Evolutionary conservation across 2,888 invertebrate genomes (phyloP).

Genomic region (Ceratothoa steindachneri): DNA sequence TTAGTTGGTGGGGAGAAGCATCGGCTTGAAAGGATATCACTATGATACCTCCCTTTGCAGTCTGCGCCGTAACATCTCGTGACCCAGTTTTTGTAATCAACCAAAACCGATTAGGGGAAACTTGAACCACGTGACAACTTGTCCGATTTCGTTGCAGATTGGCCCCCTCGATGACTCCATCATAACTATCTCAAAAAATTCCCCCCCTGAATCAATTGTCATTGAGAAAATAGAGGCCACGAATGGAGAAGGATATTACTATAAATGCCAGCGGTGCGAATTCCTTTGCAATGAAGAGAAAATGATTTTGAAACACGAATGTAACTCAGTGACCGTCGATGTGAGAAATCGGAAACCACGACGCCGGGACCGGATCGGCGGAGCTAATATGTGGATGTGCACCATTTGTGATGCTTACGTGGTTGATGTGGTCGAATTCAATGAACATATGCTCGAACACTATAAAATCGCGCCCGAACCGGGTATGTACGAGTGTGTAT

Average conservation of each 20-base stretch:
- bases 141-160: constrained; percentile 7
- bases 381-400: neutral
- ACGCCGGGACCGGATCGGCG: neutral
- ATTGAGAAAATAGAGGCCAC: constrained; percentile 1
- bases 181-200: constrained; percentile 7
- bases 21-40: no score
- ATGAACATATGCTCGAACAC: constrained; percentile 6
- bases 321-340: neutral
- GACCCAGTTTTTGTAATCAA: no score
- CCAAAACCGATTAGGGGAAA: no score
- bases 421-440: neutral
- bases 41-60: no score
- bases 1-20: no score
- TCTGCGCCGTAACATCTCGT: no score
- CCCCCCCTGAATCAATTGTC: neutral
- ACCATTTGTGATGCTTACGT: neutral
- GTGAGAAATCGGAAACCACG: neutral
- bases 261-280: constrained; percentile 7
- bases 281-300: constrained; percentile 9
- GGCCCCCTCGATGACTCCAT: neutral
- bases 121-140: no score
- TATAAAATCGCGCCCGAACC: neutral
- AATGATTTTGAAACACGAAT: constrained; percentile 1
- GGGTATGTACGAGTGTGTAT: neutral
- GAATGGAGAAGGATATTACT: constrained; percentile 5